Conservation (phyloP, 2,113 vertebrate species). For the Salminus brasiliensis region DNA sequence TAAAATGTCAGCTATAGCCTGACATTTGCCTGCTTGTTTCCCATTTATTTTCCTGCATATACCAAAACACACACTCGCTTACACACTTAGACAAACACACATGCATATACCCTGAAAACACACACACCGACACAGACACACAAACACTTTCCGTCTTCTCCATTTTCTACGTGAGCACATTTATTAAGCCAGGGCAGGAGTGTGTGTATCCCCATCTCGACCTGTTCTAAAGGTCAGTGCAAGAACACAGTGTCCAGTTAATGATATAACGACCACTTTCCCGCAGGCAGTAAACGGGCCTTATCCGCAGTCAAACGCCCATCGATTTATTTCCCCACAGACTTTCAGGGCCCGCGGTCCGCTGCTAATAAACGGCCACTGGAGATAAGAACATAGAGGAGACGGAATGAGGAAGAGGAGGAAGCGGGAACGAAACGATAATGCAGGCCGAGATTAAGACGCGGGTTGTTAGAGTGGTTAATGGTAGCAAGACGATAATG, state of each 20-base stretch:
- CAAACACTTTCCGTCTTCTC: not conserved
- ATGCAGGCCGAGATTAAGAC: constrained; percentile 9
- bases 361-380: not conserved
- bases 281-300: not conserved
- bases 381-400: constrained; percentile 20
- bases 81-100: not conserved
- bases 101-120: not conserved
- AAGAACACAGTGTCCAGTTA: constrained; percentile 22
- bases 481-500: constrained; percentile 3
- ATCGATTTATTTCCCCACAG: constrained; percentile 20
- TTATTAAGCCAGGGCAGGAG: not conserved
- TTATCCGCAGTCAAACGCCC: constrained; percentile 26
- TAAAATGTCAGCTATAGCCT: constrained; percentile 27
- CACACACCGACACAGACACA: not conserved
- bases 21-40: constrained; percentile 22
- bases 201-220: constrained; percentile 7
- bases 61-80: not conserved
- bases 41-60: constrained; percentile 12
- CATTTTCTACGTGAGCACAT: constrained; percentile 1
- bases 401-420: not conserved
- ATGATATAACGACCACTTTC: constrained; percentile 35
- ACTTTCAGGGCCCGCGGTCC: not conserved
- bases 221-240: constrained; percentile 22
- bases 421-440: not conserved
- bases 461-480: not conserved